Evolutionary conservation across 2,113 vertebrate genomes (phyloP).

Genomic region (Junco hyemalis): DNA sequence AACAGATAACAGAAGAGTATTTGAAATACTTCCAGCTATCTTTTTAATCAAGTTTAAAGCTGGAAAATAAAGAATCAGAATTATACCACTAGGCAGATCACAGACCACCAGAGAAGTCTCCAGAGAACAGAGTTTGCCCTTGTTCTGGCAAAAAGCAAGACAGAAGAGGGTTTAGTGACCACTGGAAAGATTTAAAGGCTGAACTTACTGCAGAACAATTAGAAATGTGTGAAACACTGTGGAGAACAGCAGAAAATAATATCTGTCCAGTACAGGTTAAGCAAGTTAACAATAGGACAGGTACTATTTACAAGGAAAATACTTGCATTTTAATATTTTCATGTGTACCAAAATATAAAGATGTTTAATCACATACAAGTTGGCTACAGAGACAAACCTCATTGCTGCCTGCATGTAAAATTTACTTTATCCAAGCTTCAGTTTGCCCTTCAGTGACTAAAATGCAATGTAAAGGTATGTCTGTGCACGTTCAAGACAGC

Average conservation of each 20-base stretch:
- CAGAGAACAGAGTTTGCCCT: background rate
- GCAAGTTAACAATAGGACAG: background rate
- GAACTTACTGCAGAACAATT: background rate
- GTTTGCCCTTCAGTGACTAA: background rate
- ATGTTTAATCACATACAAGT: background rate
- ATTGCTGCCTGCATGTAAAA: background rate
- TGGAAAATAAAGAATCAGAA: background rate
- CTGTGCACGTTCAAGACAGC: background rate
- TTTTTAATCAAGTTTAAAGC: slow-evolving; percentile 35
- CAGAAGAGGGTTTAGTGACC: background rate
- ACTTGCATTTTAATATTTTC: background rate
- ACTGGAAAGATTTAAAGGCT: background rate
- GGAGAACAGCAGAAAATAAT: background rate
- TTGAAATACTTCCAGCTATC: background rate
- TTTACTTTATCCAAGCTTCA: background rate
- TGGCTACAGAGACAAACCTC: background rate
- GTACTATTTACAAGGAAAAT: background rate
- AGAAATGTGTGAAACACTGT: background rate
- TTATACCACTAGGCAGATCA: background rate
- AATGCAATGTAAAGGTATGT: background rate
- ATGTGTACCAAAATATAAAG: background rate
- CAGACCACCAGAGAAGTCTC: slow-evolving; percentile 2
- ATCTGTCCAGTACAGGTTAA: background rate
- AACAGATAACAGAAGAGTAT: background rate
- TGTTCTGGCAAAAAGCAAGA: background rate